A percentile compares a stretch with the other conserved stretches of the same genome.
These are phyloP conservation scores for Vanessa atalanta DNA, from an alignment of 1,140 invertebrate genomes.

Conservation along the genomic window DNA sequence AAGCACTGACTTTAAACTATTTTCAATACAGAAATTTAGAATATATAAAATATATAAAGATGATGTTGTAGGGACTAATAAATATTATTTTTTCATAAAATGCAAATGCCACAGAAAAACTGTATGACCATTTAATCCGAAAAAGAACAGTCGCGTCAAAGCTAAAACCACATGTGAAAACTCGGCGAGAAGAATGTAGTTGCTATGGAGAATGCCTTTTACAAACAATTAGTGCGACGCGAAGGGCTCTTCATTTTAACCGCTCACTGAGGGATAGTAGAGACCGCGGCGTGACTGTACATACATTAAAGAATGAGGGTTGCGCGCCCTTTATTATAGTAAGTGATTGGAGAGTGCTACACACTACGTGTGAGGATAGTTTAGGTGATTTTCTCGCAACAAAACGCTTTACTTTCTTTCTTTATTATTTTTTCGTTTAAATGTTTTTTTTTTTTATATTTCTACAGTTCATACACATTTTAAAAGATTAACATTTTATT, in stretches of 20 bases:
- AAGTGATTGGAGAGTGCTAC: slow-evolving; percentile 16
- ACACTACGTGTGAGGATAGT: slow-evolving; percentile 28
- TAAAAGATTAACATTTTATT: background rate
- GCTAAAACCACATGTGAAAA: slow-evolving; percentile 28
- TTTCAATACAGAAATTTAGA: too few species aligned
- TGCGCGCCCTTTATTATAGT: slow-evolving; percentile 44
- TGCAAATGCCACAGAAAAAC: background rate
- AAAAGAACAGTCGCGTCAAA: slow-evolving; percentile 30
- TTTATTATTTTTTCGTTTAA: too few species aligned
- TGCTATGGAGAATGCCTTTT: slow-evolving; percentile 44
- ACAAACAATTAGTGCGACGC: slow-evolving; percentile 58
- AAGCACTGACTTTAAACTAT: too few species aligned
- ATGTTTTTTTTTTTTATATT: too few species aligned
- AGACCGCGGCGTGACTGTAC: slow-evolving; percentile 54
- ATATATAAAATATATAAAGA: too few species aligned
- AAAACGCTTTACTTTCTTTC: background rate
- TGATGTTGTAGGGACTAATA: too few species aligned
- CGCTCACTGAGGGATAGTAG: slow-evolving; percentile 52
- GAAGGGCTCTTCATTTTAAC: slow-evolving; percentile 63
- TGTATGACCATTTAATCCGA: background rate
- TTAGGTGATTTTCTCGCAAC: background rate
- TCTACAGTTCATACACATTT: background rate
- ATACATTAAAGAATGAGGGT: slow-evolving; percentile 59
- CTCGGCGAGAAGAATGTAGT: slow-evolving; percentile 22
- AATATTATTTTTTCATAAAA: background rate